Conservation (phyloP, 30 jellyfish, hydroid and myxozoan species). For the Rhopilema esculentum region DNA sequence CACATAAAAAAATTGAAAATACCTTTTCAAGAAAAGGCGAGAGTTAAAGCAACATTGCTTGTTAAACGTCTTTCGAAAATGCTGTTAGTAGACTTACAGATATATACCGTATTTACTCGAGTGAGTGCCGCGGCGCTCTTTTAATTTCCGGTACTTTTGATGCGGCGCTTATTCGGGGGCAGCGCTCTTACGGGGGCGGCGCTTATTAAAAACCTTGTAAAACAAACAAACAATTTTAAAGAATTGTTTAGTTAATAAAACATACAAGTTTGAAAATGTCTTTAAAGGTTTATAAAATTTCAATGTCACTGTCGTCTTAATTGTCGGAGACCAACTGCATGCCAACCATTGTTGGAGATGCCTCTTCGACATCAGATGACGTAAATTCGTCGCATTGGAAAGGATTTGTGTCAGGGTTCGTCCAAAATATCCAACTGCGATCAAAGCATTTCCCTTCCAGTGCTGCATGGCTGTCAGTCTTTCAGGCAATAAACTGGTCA, state of each 20-base stretch:
- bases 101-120: neutral
- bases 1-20: too few relatives aligned
- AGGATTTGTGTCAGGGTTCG: slow-evolving; percentile 4
- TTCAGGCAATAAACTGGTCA: too few relatives aligned
- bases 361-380: slow-evolving; percentile 19
- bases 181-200: neutral
- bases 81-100: too few relatives aligned
- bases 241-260: too few relatives aligned
- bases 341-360: slow-evolving; percentile 5
- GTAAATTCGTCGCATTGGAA: neutral
- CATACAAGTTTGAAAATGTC: neutral
- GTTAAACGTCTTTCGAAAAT: too few relatives aligned
- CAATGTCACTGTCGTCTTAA: slow-evolving; percentile 9
- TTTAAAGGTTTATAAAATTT: neutral
- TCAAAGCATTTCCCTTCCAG: neutral
- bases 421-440: slow-evolving; percentile 15
- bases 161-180: neutral
- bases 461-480: neutral
- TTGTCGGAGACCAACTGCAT: neutral
- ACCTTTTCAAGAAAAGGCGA: too few relatives aligned
- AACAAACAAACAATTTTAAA: too few relatives aligned
- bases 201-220: too few relatives aligned
- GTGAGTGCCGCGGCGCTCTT: neutral
- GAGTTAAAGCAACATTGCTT: too few relatives aligned
- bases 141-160: neutral